These are phyloP conservation scores for Dipodomys merriami DNA, from an alignment of 2,113 vertebrate species.

Conservation along the genomic window DNA sequence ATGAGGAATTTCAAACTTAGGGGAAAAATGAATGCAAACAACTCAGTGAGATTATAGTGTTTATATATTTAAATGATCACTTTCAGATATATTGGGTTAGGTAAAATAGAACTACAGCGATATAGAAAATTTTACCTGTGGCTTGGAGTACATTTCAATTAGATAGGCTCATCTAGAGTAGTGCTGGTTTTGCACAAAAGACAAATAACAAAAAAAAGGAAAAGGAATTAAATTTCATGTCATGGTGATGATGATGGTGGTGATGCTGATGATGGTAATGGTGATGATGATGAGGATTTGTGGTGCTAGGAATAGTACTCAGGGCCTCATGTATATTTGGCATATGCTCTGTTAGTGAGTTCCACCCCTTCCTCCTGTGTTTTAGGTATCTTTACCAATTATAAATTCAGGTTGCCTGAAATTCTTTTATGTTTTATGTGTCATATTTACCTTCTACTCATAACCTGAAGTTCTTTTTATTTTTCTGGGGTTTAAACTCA, in stretches of 20 bases:
- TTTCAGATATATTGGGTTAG: neutral
- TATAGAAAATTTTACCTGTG: neutral
- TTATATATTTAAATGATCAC: slow-evolving; percentile 23
- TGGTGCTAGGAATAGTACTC: neutral
- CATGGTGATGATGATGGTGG: too few species aligned
- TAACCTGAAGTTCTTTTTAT: neutral
- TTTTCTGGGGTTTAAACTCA: too few species aligned
- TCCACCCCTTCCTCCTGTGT: neutral
- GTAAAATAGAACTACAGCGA: slow-evolving; percentile 9
- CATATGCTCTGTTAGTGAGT: neutral
- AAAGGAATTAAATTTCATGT: neutral
- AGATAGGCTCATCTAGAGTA: neutral
- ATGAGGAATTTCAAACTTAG: neutral
- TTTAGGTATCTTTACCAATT: neutral
- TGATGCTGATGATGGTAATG: too few species aligned
- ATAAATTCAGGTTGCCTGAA: neutral
- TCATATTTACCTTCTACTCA: neutral
- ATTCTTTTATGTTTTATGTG: neutral
- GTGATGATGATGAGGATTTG: neutral
- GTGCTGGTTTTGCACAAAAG: slow-evolving; percentile 27
- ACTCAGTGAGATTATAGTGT: neutral
- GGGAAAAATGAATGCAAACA: neutral
- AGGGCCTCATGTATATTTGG: neutral
- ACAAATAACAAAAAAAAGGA: neutral
- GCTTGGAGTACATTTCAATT: slow-evolving; percentile 3